Conservation (phyloP, 2,888 invertebrate genomes). For the Pseudeuparius sepicola region DNA sequence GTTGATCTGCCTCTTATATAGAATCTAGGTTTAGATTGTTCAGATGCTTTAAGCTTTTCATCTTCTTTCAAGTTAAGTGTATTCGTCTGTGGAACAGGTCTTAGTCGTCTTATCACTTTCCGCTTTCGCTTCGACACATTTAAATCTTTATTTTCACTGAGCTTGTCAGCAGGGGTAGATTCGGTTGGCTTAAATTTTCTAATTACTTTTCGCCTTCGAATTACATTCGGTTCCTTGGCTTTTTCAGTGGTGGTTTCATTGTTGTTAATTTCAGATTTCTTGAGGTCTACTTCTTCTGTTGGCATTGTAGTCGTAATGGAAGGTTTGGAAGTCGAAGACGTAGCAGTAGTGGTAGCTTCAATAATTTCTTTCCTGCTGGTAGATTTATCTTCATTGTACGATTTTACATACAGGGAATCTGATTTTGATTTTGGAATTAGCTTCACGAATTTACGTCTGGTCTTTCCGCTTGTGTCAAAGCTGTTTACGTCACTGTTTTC, state of each 20-base stretch:
- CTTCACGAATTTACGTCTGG: slow-evolving; percentile 13
- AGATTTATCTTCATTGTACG: no score
- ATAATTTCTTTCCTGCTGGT: no score
- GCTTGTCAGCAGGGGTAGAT: slow-evolving; percentile 17
- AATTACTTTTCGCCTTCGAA: slow-evolving; percentile 33
- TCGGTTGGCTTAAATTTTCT: slow-evolving; percentile 30
- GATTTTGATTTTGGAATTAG: no score
- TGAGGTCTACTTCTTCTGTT: neutral
- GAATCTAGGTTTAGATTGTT: neutral
- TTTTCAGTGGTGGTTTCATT: no score
- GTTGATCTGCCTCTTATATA: neutral
- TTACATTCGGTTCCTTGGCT: slow-evolving; percentile 27
- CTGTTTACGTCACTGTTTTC: slow-evolving; percentile 35
- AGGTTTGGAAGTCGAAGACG: slow-evolving; percentile 1
- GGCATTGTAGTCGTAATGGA: slow-evolving; percentile 2
- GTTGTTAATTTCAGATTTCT: no score
- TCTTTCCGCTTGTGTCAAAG: slow-evolving; percentile 22
- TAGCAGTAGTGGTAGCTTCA: slow-evolving; percentile 9
- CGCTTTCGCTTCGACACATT: slow-evolving; percentile 23
- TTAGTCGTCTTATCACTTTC: slow-evolving; percentile 32
- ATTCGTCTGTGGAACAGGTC: slow-evolving; percentile 25
- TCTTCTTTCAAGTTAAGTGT: slow-evolving; percentile 10
- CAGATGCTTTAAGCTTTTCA: slow-evolving; percentile 3
- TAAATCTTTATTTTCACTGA: slow-evolving; percentile 14
- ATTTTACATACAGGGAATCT: slow-evolving; percentile 8